These are phyloP conservation scores for Trichogramma dendrolimi DNA, from an alignment of 2,888 invertebrate genomes.

Conservation along the genomic window DNA sequence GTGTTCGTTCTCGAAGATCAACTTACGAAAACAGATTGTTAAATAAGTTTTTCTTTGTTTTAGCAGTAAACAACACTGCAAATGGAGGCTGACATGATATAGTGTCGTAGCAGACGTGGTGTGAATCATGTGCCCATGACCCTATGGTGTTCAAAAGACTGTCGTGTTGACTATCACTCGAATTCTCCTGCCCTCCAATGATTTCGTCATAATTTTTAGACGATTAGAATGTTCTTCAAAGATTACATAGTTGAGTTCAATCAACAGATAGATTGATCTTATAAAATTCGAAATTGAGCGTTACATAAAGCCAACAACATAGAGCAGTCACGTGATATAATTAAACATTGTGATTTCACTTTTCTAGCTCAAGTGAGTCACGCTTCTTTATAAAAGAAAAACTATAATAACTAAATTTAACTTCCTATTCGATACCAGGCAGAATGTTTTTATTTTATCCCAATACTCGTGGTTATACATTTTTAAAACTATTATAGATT, in stretches of 20 bases:
- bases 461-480: constrained; percentile 2
- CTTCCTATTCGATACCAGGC: constrained; percentile 17
- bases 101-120: constrained; percentile 57
- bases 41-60: neutral
- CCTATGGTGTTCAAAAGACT: constrained; percentile 53
- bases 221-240: no score
- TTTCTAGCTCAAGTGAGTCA: constrained; percentile 19
- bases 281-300: no score
- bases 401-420: constrained; percentile 18
- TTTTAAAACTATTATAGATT: constrained; percentile 13
- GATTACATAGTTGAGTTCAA: no score
- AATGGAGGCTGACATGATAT: constrained; percentile 59
- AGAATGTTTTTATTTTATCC: constrained; percentile 23
- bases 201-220: constrained; percentile 14
- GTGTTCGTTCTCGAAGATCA: no score
- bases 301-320: neutral
- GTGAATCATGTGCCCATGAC: constrained; percentile 47
- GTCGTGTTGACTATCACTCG: constrained; percentile 49
- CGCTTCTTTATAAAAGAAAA: constrained; percentile 17
- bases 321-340: constrained; percentile 26
- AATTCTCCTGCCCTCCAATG: constrained; percentile 36
- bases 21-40: no score
- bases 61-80: constrained; percentile 54
- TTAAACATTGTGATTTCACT: constrained; percentile 24
- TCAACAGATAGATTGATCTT: no score